phyloP scores from a whole-genome alignment of 2,888 invertebrate species.

The Nemurella pictetii region DNA sequence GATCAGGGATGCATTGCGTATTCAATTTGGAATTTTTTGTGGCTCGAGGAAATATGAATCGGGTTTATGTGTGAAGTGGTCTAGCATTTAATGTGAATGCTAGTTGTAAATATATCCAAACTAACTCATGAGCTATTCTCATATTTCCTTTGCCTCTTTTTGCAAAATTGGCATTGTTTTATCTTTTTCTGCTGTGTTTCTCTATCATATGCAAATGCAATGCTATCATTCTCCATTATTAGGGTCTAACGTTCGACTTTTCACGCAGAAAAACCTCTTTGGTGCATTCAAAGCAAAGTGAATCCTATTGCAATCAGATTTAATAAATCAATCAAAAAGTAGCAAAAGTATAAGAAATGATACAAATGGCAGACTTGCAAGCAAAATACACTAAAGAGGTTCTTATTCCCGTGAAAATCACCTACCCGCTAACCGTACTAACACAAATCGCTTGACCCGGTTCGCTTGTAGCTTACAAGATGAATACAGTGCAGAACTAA shows the following conservation, averaged over 20 bases:
- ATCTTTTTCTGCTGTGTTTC: background rate
- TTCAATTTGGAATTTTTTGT: background rate
- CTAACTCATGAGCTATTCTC: conserved; percentile 7
- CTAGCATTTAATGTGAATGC: background rate
- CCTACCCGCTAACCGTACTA: background rate
- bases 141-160: conserved; percentile 1
- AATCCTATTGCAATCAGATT: background rate
- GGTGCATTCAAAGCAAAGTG: background rate
- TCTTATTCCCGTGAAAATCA: background rate
- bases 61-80: background rate
- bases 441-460: conserved; percentile 42
- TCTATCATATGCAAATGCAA: too few relatives aligned
- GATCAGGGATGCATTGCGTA: background rate
- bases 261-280: background rate
- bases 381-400: background rate
- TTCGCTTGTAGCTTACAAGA: conserved; percentile 59
- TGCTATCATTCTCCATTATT: background rate
- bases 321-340: too few relatives aligned
- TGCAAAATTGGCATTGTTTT: background rate
- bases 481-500: conserved; percentile 64
- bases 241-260: too few relatives aligned
- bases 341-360: too few relatives aligned
- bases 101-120: background rate
- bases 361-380: background rate
- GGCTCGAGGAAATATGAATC: background rate